Conservation (phyloP, 37 sponge, comb jelly and placozoan species). For the Cliona cf. orientalis region DNA sequence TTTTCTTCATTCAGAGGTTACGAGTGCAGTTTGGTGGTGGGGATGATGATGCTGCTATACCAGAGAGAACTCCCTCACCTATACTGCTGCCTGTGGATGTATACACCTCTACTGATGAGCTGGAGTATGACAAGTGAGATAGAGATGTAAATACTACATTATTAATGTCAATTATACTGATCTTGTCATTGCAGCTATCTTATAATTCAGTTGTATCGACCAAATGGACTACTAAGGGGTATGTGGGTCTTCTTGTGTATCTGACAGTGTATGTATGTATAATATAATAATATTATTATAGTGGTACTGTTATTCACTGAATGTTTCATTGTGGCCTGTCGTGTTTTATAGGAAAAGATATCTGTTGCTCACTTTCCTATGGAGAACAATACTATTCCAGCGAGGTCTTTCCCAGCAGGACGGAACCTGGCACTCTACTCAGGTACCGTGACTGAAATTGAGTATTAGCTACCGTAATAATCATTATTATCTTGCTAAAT, state of each 20-base stretch:
- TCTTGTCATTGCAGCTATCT: conserved; percentile 28
- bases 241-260: too few species aligned
- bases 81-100: conserved; percentile 35
- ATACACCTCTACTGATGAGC: conserved; percentile 63
- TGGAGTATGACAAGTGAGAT: conserved; percentile 59
- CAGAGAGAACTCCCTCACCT: neutral
- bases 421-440: neutral
- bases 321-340: neutral
- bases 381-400: conserved; percentile 40
- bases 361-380: conserved; percentile 47
- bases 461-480: too few species aligned
- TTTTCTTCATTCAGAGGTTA: neutral
- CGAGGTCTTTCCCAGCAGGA: conserved; percentile 24
- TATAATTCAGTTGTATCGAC: conserved; percentile 41
- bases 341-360: conserved; percentile 11
- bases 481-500: too few species aligned
- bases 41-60: neutral
- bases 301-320: neutral
- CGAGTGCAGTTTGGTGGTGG: neutral
- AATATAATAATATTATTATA: neutral
- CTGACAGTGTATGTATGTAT: too few species aligned
- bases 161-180: neutral
- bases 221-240: conserved; percentile 36
- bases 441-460: too few species aligned
- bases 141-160: too few species aligned